Evolutionary conservation across 2,113 vertebrate genomes (phyloP), one percentile per base, ranked within the genome.

Genomic region (Casuarius casuarius): DNA sequence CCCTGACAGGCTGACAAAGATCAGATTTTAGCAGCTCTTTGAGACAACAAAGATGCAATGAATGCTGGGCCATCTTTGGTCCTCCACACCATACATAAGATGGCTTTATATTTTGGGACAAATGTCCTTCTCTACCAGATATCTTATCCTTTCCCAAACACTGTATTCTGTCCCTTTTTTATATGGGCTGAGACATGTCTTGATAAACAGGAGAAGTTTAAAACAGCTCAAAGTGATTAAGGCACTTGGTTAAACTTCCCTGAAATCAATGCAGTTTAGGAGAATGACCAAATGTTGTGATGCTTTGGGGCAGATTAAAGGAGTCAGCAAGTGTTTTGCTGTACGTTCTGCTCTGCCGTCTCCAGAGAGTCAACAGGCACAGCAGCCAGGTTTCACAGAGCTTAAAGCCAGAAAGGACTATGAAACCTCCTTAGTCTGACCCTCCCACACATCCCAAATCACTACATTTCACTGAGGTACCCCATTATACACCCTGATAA

Each of bases 371-470:
- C 73, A 91, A 63, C 9, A 68, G 66, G 40, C 23, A 15, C 52
- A 87, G 52, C 77, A 94, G 91, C 78, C 84, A 94, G 84, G 58
- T 94, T 82, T 92, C 84, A 91, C 2, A 72, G 58, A 35, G 75
- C 74, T 87, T 75, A 56, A 87, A 87, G 31, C 44, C n/a, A 84
- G 44, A 52, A 89, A 84, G 62, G 29, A 91, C 89, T 84, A 89
- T 33, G 52, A 87, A 89, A 85, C 78, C n/a, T 78, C 82, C 70
- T 31, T 71, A 73, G 73, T 79, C 70, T 49, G 51, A 71, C 56
- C 44, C 31, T 89, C 84, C 71, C 54, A 35, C 7, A 11, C 11
- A 28, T 35, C 28, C 46, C 52, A 81, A 42, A 22, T n/a, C 63
- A 76, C 33, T 13, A 1, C 6, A 18, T 46, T 94, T 94, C 44